These are phyloP conservation scores for Drosophila quadrilineata DNA, from an alignment of 1,140 invertebrate species.

Conservation along the genomic window DNA sequence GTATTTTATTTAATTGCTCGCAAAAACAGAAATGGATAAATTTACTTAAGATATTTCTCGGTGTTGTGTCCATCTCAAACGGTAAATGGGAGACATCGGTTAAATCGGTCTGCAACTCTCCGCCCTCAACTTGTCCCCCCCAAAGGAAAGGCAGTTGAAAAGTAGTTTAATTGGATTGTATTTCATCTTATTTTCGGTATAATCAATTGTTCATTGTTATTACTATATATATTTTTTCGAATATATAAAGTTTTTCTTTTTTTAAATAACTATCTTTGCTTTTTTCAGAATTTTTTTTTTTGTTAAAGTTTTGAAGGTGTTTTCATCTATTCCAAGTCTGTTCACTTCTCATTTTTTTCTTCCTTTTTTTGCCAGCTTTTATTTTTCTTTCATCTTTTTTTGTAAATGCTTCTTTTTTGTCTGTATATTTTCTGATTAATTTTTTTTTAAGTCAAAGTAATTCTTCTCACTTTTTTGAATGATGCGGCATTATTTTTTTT, in stretches of 20 bases:
- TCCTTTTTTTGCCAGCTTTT: constrained; percentile 64
- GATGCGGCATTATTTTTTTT: constrained; percentile 35
- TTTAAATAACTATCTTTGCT: too few relatives aligned
- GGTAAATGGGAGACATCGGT: too few relatives aligned
- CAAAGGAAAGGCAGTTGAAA: constrained; percentile 70
- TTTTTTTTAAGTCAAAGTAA: constrained; percentile 44
- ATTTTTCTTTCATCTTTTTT: constrained; percentile 39
- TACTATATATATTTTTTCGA: constrained; percentile 59
- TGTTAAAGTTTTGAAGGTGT: constrained; percentile 55
- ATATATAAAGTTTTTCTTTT: constrained; percentile 51
- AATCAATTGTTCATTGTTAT: constrained; percentile 64
- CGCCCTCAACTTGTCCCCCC: constrained; percentile 53
- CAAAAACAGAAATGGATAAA: too few relatives aligned
- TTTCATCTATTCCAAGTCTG: constrained; percentile 58
- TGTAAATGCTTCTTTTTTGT: constrained; percentile 42
- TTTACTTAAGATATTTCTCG: too few relatives aligned
- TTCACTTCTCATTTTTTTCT: constrained; percentile 40
- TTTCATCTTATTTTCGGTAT: constrained; percentile 61
- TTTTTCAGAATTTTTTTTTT: constrained; percentile 45
- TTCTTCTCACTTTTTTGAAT: constrained; percentile 40
- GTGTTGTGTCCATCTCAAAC: too few relatives aligned
- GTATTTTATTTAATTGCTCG: background rate
- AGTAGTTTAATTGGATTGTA: constrained; percentile 73
- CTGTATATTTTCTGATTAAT: constrained; percentile 45
- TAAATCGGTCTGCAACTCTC: too few relatives aligned